phyloP scores from a whole-genome alignment of 2,888 invertebrate species.

The Idaea aversata region DNA sequence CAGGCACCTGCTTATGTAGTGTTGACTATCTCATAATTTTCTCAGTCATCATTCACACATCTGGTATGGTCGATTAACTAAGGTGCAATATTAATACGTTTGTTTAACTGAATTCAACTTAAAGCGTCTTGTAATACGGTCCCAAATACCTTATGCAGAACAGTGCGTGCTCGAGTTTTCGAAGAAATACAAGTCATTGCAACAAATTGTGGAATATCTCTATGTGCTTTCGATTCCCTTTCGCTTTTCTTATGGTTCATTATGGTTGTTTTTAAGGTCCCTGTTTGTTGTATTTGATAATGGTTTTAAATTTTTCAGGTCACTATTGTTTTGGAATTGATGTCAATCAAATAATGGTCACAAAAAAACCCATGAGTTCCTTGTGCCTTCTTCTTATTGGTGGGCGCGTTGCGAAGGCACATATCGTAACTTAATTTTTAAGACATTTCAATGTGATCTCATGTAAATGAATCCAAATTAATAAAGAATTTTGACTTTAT shows the following conservation, averaged over 20 bases:
- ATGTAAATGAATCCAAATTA: too few species aligned
- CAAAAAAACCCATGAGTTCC: too few species aligned
- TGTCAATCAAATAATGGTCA: too few species aligned
- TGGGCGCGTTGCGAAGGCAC: too few species aligned
- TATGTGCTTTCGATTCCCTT: slow-evolving; percentile 46
- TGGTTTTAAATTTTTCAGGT: neutral
- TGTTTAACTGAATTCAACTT: neutral
- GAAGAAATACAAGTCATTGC: slow-evolving; percentile 44
- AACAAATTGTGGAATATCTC: slow-evolving; percentile 36
- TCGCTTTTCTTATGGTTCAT: slow-evolving; percentile 42
- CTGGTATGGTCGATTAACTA: slow-evolving; percentile 24
- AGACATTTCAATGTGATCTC: too few species aligned
- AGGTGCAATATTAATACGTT: slow-evolving; percentile 16
- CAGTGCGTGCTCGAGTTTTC: slow-evolving; percentile 21
- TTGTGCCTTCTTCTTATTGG: too few species aligned
- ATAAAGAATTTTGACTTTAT: too few species aligned
- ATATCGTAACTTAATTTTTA: too few species aligned
- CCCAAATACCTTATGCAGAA: slow-evolving; percentile 5
- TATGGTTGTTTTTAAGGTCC: slow-evolving; percentile 24
- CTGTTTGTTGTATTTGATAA: slow-evolving; percentile 10
- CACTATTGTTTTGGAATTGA: neutral
- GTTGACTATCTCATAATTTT: slow-evolving; percentile 9
- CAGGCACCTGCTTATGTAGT: neutral
- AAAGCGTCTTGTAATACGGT: neutral
- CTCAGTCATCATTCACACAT: slow-evolving; percentile 24